Base-by-base conservation (phyloP, 2,888 invertebrate genomes). In the Bombylius discolor region DNA sequence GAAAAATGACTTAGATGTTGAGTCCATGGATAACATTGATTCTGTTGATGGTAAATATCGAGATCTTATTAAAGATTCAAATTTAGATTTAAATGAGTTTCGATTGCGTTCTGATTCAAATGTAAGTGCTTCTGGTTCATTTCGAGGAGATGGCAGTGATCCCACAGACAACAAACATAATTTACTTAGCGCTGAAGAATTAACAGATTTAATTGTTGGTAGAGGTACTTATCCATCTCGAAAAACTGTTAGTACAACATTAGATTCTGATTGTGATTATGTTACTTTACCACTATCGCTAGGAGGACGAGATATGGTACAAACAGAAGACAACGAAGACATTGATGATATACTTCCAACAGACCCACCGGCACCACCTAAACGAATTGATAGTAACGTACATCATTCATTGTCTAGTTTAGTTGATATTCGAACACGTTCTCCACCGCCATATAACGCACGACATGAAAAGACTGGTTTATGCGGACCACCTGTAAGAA, bases 251-350 rank as follows among this genome's bases (percentile, higher is more conserved):
- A 89, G 90, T 65, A 84, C 85, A 62, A 90, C 89, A 0, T 78
- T 92, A 65, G 90, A 92, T 69, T 91, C 92, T 0, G 89, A 91
- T 65, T 90, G 89, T 36, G 92, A 93, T 70, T 93, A 93, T 68
- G 92, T 92, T 3, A 87, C 90, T 58, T 76, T 90, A 66, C 83
- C 84, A 4, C 64, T 81, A 53, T 78, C 80, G 1, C 76, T 79
- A 68, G 68, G 66, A 49, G 79, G 80, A 32, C 78, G 80, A 67
- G 79, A 80, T 61, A 80, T 79, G 12, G 80, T 80, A 42, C 80
- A 80, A n/a, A 78, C 79, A 4, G 80, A 79, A 58, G 79, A 80
- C 58, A 64, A 65, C 9, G 77, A 76, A 60, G 66, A 67, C 39
- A 77, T 78, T 63, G 71, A 77, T 32, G 78, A 77, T 63, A 59